Evolutionary conservation across 92 coral and sea anemone genomes (phyloP).

Genomic region (Desmophyllum pertusum): DNA sequence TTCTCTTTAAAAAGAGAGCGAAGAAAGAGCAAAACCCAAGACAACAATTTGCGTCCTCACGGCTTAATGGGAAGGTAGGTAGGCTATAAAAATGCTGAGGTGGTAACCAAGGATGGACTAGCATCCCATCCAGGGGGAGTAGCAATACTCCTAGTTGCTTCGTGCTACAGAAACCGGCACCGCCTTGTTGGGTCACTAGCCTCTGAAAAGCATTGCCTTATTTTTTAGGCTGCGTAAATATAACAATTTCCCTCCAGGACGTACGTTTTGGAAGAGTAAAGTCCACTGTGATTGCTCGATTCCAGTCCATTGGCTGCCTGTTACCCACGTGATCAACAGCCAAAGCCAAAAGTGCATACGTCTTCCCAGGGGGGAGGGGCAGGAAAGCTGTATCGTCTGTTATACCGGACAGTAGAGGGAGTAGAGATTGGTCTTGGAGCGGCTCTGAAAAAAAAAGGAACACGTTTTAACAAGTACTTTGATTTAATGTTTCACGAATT

Average conservation of each 20-base stretch:
- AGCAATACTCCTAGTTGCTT: too few relatives aligned
- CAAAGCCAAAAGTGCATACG: conserved; percentile 43
- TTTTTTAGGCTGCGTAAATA: neutral
- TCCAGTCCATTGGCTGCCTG: conserved; percentile 42
- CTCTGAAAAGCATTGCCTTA: too few relatives aligned
- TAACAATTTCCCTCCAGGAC: neutral
- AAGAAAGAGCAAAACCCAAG: neutral
- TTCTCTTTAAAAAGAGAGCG: conserved; percentile 13
- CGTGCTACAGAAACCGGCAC: too few relatives aligned
- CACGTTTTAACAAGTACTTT: too few relatives aligned
- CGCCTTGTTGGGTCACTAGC: too few relatives aligned
- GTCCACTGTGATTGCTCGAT: conserved; percentile 44
- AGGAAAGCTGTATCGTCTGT: conserved; percentile 44
- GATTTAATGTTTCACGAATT: too few relatives aligned
- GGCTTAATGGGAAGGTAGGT: too few relatives aligned
- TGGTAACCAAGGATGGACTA: too few relatives aligned
- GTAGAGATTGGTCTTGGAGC: conserved; percentile 14
- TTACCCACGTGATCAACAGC: conserved; percentile 68
- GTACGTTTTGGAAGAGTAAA: conserved; percentile 46
- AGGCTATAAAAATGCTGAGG: too few relatives aligned
- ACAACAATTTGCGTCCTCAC: too few relatives aligned
- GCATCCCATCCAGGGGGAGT: too few relatives aligned
- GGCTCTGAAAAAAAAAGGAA: neutral
- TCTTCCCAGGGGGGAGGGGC: conserved; percentile 53
- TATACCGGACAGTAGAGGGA: conserved; percentile 43